Evolutionary conservation across 2,888 invertebrate species (phyloP).

Genomic region (Steinernema hermaphroditum): DNA sequence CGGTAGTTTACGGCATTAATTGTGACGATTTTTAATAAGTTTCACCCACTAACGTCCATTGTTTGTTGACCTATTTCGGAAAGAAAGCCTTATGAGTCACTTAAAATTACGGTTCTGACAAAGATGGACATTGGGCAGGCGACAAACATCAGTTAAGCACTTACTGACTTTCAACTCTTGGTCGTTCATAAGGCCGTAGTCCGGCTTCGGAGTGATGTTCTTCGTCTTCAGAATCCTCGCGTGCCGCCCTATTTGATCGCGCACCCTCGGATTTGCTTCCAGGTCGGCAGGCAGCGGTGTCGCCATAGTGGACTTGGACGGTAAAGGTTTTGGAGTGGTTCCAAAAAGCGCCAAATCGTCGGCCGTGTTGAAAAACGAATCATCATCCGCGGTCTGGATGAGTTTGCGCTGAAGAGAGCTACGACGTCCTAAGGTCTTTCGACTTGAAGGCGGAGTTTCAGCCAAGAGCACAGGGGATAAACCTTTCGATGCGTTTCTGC

Average conservation of each 20-base stretch:
- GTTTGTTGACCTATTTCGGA: too few species aligned
- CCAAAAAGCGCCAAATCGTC: neutral
- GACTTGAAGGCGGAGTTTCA: neutral
- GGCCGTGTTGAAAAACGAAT: neutral
- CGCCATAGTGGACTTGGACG: neutral
- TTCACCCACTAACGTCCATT: too few species aligned
- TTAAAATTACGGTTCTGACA: too few species aligned
- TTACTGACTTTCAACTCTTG: slow-evolving; percentile 46
- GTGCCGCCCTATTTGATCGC: slow-evolving; percentile 39
- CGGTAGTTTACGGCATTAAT: too few species aligned
- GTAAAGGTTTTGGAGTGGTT: neutral
- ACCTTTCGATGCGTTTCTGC: too few species aligned
- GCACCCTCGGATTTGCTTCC: neutral
- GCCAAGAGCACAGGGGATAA: neutral
- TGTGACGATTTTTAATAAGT: too few species aligned
- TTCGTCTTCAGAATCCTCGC: slow-evolving; percentile 54
- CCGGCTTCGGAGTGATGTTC: slow-evolving; percentile 57
- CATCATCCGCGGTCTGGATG: neutral
- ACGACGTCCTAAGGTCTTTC: neutral
- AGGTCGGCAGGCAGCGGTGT: neutral
- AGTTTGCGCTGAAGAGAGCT: too few species aligned
- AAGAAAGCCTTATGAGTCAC: too few species aligned
- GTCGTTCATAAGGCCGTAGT: slow-evolving; percentile 50
- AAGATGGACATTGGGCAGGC: too few species aligned
- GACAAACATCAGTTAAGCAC: slow-evolving; percentile 6